Conservation (phyloP, 2,113 vertebrate species). For the Rafetus swinhoei region DNA sequence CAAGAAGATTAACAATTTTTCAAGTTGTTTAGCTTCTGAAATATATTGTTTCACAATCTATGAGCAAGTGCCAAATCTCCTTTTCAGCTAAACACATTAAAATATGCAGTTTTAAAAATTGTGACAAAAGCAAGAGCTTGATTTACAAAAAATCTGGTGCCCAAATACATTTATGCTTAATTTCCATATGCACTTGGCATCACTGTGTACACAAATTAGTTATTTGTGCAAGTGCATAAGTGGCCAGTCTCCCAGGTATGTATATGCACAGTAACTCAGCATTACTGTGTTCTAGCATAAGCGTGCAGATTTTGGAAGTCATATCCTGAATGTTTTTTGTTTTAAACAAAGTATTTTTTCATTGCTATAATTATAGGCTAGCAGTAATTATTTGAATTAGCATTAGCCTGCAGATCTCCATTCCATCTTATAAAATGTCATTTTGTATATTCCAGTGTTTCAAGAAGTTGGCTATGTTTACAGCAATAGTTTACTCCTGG, state of each 20-base stretch:
- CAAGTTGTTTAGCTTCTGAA: background rate
- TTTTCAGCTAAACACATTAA: background rate
- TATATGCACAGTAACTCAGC: background rate
- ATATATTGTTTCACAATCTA: background rate
- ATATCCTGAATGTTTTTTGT: background rate
- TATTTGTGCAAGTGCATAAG: background rate
- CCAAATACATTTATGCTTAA: background rate
- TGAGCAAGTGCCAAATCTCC: background rate
- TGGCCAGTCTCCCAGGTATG: background rate
- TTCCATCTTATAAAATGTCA: background rate
- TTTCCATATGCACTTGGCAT: background rate
- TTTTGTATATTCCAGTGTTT: background rate
- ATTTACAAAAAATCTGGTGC: background rate
- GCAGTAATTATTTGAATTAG: background rate
- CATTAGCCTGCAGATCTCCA: background rate
- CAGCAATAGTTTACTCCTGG: background rate
- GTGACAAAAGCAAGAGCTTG: background rate
- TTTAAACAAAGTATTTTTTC: rapidly evolving
- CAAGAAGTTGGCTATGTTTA: background rate
- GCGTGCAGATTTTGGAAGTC: background rate
- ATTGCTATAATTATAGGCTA: background rate
- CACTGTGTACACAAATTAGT: background rate
- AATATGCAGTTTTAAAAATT: background rate
- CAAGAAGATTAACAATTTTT: background rate
- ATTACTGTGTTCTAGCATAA: background rate